Evolutionary conservation across 2,888 invertebrate species (phyloP).

Genomic region (Cheilosia grossa): DNA sequence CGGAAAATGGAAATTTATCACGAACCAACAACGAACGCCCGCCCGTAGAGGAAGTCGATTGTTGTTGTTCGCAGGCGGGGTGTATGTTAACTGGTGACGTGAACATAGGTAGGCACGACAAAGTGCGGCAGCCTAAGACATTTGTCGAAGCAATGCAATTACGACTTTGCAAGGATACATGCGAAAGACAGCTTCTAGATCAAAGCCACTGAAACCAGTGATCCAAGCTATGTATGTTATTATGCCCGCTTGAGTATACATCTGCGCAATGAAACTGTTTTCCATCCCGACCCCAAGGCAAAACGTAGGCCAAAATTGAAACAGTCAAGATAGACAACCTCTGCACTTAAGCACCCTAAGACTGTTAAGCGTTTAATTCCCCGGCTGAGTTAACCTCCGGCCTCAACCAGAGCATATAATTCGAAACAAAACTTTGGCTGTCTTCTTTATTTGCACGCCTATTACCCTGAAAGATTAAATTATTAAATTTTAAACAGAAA

Average conservation of each 20-base stretch:
- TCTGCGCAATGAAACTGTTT: too few relatives aligned
- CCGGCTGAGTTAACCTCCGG: background rate
- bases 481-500: conserved; percentile 43
- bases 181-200: too few relatives aligned
- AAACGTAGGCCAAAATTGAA: too few relatives aligned
- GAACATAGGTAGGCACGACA: background rate
- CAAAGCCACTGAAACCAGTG: too few relatives aligned
- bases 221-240: too few relatives aligned
- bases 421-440: conserved; percentile 4
- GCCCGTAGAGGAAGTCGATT: background rate
- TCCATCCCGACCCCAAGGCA: too few relatives aligned
- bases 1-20: conserved; percentile 67
- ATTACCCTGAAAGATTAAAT: conserved; percentile 31
- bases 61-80: background rate
- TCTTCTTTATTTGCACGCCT: conserved; percentile 9
- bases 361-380: background rate
- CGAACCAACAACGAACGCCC: conserved; percentile 11
- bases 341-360: background rate
- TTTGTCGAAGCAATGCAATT: conserved; percentile 7
- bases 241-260: too few relatives aligned
- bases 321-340: background rate
- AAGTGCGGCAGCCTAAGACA: conserved; percentile 2
- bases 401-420: background rate
- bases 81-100: background rate
- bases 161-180: background rate